Conservation (phyloP, 1,140 invertebrate genomes). For the Lasioglossum albipes region DNA sequence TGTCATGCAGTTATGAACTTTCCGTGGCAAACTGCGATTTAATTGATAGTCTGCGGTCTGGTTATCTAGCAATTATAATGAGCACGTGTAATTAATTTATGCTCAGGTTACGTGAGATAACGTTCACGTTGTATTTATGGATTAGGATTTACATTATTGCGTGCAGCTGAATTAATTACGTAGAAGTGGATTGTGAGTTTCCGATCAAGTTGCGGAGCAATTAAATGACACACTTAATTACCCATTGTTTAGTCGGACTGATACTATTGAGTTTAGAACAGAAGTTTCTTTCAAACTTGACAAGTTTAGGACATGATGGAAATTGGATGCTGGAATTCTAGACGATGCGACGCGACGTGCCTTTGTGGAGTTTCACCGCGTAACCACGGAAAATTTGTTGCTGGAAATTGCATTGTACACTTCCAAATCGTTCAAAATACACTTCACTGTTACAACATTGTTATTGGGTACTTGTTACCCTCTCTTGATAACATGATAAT, state of each 20-base stretch:
- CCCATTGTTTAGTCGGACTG: neutral
- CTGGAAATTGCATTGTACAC: neutral
- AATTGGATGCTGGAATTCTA: no score
- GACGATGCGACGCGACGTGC: neutral
- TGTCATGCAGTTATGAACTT: no score
- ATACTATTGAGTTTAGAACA: neutral
- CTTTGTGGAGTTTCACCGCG: neutral
- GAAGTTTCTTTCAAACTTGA: slow-evolving; percentile 2
- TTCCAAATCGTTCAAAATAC: no score
- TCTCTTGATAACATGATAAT: no score
- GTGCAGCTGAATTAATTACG: slow-evolving; percentile 27
- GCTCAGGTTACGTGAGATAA: slow-evolving; percentile 23
- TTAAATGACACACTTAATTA: slow-evolving; percentile 39
- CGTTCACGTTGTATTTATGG: slow-evolving; percentile 31
- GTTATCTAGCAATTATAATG: slow-evolving; percentile 23
- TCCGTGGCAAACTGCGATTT: neutral
- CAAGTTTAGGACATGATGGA: neutral
- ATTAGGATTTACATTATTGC: slow-evolving; percentile 42
- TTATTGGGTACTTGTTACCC: no score
- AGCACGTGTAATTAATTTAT: slow-evolving; percentile 30
- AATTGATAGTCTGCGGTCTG: neutral
- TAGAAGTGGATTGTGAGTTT: no score
- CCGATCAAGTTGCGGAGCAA: neutral
- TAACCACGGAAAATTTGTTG: slow-evolving; percentile 23
- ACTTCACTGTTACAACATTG: no score